phyloP scores from a whole-genome alignment of 2,888 invertebrate species.

The Deroplatys truncata region DNA sequence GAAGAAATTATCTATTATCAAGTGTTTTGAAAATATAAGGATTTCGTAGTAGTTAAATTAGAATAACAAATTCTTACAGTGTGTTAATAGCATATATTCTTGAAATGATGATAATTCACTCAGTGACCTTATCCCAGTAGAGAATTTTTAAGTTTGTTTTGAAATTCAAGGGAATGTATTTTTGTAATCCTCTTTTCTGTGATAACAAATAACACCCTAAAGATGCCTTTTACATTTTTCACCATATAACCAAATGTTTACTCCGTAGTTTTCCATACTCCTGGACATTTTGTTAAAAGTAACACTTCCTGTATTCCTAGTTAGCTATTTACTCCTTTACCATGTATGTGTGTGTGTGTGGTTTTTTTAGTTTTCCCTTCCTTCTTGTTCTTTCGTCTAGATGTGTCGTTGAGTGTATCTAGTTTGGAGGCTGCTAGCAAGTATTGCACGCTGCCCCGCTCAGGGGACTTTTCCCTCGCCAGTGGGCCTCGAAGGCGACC shows the following conservation, averaged over 20 bases:
- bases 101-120: neutral
- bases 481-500: conserved; percentile 55
- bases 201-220: neutral
- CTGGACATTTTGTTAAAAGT: neutral
- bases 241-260: neutral
- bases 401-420: conserved; percentile 38
- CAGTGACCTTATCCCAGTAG: neutral
- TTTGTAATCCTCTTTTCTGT: neutral
- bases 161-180: neutral
- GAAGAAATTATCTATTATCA: neutral
- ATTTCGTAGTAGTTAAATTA: neutral
- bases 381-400: conserved; percentile 29
- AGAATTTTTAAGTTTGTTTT: neutral
- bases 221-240: neutral
- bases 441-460: conserved; percentile 51
- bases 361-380: conserved; percentile 33
- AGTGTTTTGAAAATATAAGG: neutral
- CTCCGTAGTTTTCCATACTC: neutral
- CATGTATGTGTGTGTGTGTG: conserved; percentile 34
- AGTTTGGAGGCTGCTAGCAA: conserved; percentile 53
- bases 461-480: conserved; percentile 50
- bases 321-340: neutral
- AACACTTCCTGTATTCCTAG: neutral
- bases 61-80: neutral
- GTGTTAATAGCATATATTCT: neutral